A percentile compares a stretch with the other conserved stretches of the same genome.
Conservation (phyloP, 2,888 invertebrate species). For the Anticlea derivata region DNA sequence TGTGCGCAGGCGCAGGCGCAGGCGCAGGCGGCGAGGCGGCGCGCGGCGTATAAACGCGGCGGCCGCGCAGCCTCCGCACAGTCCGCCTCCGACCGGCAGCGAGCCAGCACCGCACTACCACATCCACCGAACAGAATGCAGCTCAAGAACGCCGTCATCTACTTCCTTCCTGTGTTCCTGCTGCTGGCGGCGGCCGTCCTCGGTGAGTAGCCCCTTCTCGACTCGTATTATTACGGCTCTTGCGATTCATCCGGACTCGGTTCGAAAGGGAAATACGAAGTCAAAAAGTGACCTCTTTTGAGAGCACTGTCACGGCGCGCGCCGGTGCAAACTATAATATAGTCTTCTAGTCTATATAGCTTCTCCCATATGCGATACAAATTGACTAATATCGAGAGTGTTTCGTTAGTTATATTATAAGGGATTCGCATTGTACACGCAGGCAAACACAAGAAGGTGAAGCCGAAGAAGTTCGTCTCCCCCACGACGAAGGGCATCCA, state of each 20-base stretch:
- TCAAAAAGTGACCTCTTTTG: too few relatives aligned
- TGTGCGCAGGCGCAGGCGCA: neutral
- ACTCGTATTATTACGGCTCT: too few relatives aligned
- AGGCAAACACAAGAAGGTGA: constrained; percentile 73
- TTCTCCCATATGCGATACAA: too few relatives aligned
- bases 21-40: too few relatives aligned
- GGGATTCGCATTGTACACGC: too few relatives aligned
- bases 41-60: constrained; percentile 5
- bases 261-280: too few relatives aligned
- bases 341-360: too few relatives aligned
- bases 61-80: constrained; percentile 2
- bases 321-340: too few relatives aligned
- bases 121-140: constrained; percentile 11
- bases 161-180: constrained; percentile 57
- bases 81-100: neutral
- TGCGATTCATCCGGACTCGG: too few relatives aligned
- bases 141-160: constrained; percentile 45
- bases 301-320: too few relatives aligned
- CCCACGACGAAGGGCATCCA: constrained; percentile 70
- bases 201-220: constrained; percentile 61
- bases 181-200: constrained; percentile 57
- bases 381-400: too few relatives aligned
- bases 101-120: neutral
- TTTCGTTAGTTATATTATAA: too few relatives aligned
- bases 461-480: constrained; percentile 70